Conservation (phyloP, 2,113 vertebrate species). For the Hypomesus transpacificus region DNA sequence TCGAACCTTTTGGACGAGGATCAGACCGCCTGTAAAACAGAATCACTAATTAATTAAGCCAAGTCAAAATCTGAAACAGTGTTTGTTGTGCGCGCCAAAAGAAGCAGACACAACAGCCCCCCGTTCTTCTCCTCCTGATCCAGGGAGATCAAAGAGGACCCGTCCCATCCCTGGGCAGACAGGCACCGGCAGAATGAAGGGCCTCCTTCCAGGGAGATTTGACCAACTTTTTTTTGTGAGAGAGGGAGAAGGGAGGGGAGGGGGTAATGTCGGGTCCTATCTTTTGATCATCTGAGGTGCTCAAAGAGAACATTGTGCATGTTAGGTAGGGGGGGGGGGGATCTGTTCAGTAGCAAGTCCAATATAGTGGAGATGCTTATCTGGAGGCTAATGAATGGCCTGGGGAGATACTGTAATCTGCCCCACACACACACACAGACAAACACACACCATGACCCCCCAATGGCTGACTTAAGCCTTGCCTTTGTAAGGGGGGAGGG, state of each 20-base stretch:
- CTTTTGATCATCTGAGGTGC: constrained; percentile 71
- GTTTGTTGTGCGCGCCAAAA: constrained; percentile 99
- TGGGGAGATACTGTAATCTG: constrained; percentile 62
- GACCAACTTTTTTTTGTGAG: constrained; percentile 62
- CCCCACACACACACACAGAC: constrained; percentile 34
- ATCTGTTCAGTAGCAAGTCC: constrained; percentile 64
- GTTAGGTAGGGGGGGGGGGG: constrained; percentile 39
- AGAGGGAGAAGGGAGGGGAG: constrained; percentile 37
- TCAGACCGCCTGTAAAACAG: constrained; percentile 97
- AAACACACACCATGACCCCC: constrained; percentile 19
- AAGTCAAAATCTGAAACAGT: constrained; percentile 99
- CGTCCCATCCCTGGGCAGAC: constrained; percentile 75
- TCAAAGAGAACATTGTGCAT: constrained; percentile 67
- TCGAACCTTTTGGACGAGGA: constrained; percentile 97
- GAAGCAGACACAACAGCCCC: constrained; percentile 87
- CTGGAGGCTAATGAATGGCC: constrained; percentile 69
- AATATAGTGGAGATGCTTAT: constrained; percentile 66
- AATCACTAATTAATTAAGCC: constrained; percentile 99
- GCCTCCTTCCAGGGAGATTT: constrained; percentile 69
- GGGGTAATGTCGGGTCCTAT: constrained; percentile 66
- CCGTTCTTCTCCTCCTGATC: constrained; percentile 77
- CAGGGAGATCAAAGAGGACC: constrained; percentile 88
- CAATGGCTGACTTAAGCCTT: constrained; percentile 49
- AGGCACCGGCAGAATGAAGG: constrained; percentile 68
- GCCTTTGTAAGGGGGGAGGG: constrained; percentile 51